Conservation (phyloP, 2,888 invertebrate genomes). For the Emmelina monodactyla region DNA sequence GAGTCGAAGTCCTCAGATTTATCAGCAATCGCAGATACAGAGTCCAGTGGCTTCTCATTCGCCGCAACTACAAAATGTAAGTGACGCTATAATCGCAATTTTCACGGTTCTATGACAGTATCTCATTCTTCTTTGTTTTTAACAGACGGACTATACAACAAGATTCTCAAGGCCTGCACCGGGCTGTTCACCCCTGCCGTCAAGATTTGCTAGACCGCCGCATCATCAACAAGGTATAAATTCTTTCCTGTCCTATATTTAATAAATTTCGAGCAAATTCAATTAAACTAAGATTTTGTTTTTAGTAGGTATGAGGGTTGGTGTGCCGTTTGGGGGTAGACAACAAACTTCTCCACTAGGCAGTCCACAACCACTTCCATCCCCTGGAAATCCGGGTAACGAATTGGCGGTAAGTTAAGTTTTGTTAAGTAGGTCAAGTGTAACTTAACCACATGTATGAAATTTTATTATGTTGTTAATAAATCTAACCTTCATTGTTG, state of each 20-base stretch:
- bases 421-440: too few species aligned
- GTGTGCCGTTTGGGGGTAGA: slow-evolving; percentile 44
- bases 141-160: slow-evolving; percentile 37
- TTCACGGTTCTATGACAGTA: neutral
- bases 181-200: slow-evolving; percentile 50
- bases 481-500: too few species aligned
- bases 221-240: slow-evolving; percentile 50
- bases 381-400: slow-evolving; percentile 49
- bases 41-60: slow-evolving; percentile 58
- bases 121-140: slow-evolving; percentile 1
- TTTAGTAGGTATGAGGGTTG: slow-evolving; percentile 49
- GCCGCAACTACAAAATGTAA: slow-evolving; percentile 55
- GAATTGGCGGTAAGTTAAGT: slow-evolving; percentile 55
- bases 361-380: slow-evolving; percentile 58
- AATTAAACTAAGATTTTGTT: neutral
- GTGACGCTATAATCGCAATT: slow-evolving; percentile 18
- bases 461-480: too few species aligned
- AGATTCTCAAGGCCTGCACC: slow-evolving; percentile 51
- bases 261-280: neutral
- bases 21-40: slow-evolving; percentile 58
- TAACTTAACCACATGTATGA: too few species aligned
- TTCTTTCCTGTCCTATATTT: neutral
- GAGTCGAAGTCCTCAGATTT: slow-evolving; percentile 59
- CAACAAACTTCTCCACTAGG: slow-evolving; percentile 59
- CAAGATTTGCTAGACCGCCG: slow-evolving; percentile 50